Evolutionary conservation across 2,797 vertebrate species (phyloP).

Genomic region (Macrochelys suwanniensis): DNA sequence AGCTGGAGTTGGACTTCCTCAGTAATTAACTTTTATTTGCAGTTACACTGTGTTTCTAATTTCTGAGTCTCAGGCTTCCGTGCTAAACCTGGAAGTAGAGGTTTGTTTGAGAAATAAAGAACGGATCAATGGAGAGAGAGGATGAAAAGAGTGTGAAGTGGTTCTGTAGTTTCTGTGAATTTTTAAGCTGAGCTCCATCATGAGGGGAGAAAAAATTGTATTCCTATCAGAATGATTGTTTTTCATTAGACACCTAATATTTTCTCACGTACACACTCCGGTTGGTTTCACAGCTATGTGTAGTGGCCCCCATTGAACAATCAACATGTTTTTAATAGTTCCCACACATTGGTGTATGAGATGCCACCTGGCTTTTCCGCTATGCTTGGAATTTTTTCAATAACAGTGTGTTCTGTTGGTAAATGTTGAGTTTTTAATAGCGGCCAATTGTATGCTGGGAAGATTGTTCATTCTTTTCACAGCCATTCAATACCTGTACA

Average conservation of each 20-base stretch:
- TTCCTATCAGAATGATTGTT: background rate
- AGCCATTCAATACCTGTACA: background rate
- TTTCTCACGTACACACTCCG: background rate
- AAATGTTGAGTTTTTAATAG: background rate
- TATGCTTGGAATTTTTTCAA: background rate
- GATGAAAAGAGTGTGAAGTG: slow-evolving; percentile 30
- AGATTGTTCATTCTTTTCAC: background rate
- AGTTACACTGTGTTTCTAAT: slow-evolving; percentile 55
- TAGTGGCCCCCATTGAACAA: background rate
- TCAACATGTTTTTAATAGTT: background rate
- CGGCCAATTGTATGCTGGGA: background rate
- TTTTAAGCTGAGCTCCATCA: background rate
- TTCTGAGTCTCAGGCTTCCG: slow-evolving; percentile 57
- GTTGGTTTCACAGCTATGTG: background rate
- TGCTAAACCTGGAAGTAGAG: slow-evolving; percentile 25
- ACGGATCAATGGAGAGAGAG: background rate
- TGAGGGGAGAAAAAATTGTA: background rate
- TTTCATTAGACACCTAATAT: background rate
- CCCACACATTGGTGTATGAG: rapidly evolving
- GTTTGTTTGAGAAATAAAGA: slow-evolving; percentile 25
- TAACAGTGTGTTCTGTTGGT: background rate
- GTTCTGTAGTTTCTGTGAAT: background rate
- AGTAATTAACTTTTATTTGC: slow-evolving; percentile 77
- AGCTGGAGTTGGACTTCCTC: slow-evolving; percentile 62
- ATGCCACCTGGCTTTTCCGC: background rate